Conservation (phyloP, 1,140 invertebrate genomes). For the Apocrypta bakeri region DNA sequence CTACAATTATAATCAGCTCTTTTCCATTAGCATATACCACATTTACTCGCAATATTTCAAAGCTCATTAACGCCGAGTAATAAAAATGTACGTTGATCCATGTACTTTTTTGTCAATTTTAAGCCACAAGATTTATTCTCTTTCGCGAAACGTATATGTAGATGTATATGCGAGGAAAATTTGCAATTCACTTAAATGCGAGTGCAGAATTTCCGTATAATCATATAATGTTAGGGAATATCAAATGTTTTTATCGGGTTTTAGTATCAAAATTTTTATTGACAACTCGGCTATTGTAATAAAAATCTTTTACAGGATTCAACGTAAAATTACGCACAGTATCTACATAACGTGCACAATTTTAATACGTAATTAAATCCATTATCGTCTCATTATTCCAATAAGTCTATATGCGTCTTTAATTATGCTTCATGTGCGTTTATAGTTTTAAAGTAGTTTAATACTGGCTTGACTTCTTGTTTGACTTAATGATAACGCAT, state of each 20-base stretch:
- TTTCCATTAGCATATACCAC: neutral
- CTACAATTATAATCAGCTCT: neutral
- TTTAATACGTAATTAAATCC: too few relatives aligned
- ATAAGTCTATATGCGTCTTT: too few relatives aligned
- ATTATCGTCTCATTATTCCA: too few relatives aligned
- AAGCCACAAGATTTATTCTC: neutral
- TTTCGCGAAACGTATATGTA: neutral
- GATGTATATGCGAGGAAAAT: neutral
- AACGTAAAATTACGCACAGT: too few relatives aligned
- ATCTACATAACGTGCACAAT: too few relatives aligned
- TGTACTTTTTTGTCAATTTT: neutral
- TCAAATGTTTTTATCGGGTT: neutral
- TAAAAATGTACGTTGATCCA: neutral
- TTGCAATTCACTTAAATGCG: neutral
- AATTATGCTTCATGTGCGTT: too few relatives aligned
- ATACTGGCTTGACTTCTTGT: too few relatives aligned
- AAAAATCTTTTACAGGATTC: too few relatives aligned
- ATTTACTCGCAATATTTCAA: neutral
- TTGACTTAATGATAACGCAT: too few relatives aligned
- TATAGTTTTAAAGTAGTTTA: too few relatives aligned
- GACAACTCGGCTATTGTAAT: too few relatives aligned
- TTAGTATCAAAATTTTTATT: too few relatives aligned
- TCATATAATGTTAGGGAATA: neutral
- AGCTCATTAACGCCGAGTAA: neutral
- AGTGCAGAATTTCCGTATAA: neutral